A percentile compares a stretch with the other conserved stretches of the same genome.
phyloP scores from a whole-genome alignment of 1,140 invertebrate species.

The Thaumetopoea pityocampa region DNA sequence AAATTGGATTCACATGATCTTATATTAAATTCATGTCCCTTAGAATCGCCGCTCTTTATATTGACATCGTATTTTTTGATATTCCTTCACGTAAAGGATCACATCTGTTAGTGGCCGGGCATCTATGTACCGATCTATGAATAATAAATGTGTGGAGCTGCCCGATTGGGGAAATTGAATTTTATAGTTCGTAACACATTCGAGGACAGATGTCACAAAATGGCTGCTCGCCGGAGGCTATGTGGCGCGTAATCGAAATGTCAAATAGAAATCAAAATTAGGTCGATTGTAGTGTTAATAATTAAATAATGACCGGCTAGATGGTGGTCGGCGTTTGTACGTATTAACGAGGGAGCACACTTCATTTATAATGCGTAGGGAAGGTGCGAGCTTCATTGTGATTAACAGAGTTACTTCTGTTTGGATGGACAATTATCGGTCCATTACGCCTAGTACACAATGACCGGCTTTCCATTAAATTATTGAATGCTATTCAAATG shows the following conservation, averaged over 20 bases:
- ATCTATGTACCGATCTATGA: slow-evolving; percentile 68
- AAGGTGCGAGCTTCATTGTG: slow-evolving; percentile 59
- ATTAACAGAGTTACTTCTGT: slow-evolving; percentile 74
- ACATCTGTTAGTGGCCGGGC: slow-evolving; percentile 70
- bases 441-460: slow-evolving; percentile 64
- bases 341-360: slow-evolving; percentile 26
- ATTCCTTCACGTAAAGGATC: slow-evolving; percentile 73
- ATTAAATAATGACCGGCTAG: slow-evolving; percentile 63
- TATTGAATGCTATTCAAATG: slow-evolving; percentile 55
- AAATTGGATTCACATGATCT: slow-evolving; percentile 39
- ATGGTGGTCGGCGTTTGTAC: slow-evolving; percentile 31
- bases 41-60: slow-evolving; percentile 43
- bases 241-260: slow-evolving; percentile 62
- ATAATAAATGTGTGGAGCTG: slow-evolving; percentile 71
- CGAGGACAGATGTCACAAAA: slow-evolving; percentile 74
- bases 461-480: slow-evolving; percentile 49
- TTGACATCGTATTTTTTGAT: slow-evolving; percentile 53
- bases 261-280: slow-evolving; percentile 75
- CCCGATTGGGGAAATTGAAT: slow-evolving; percentile 76
- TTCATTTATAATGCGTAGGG: slow-evolving; percentile 31
- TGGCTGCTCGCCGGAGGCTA: slow-evolving; percentile 55
- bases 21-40: slow-evolving; percentile 50
- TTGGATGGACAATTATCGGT: slow-evolving; percentile 70
- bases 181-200: slow-evolving; percentile 74
- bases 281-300: slow-evolving; percentile 74